Evolutionary conservation across 1,140 invertebrate genomes (phyloP).

Genomic region (Listronotus bonariensis): DNA sequence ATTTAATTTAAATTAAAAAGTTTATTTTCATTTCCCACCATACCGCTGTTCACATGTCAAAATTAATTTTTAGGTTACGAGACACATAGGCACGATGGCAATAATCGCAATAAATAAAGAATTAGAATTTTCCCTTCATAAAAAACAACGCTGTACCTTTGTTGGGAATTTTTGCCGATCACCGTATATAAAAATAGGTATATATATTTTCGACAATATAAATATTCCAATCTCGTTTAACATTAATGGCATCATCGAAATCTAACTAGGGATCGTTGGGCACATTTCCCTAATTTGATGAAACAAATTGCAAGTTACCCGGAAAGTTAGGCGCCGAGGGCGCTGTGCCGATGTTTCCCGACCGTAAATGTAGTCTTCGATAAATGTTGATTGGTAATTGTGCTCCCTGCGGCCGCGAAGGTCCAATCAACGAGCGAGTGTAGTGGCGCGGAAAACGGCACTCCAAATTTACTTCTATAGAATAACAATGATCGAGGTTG

Average conservation of each 20-base stretch:
- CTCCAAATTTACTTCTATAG: constrained; percentile 45
- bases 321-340: constrained; percentile 24
- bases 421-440: constrained; percentile 50
- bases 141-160: too few species aligned
- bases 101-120: too few species aligned
- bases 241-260: constrained; percentile 43
- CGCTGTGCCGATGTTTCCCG: constrained; percentile 13
- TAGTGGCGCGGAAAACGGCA: constrained; percentile 52
- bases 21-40: too few species aligned
- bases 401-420: constrained; percentile 44
- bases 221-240: constrained; percentile 35
- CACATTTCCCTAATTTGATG: constrained; percentile 50
- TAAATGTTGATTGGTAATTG: constrained; percentile 55
- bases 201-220: background rate
- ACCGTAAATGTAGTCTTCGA: constrained; percentile 37
- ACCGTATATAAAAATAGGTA: too few species aligned
- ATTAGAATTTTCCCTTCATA: too few species aligned
- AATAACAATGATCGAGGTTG: constrained; percentile 43
- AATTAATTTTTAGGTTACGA: too few species aligned
- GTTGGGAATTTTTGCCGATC: too few species aligned
- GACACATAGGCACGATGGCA: too few species aligned
- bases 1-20: too few species aligned
- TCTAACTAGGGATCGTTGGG: constrained; percentile 39
- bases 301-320: constrained; percentile 44
- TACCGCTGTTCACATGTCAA: too few species aligned